phyloP scores from a whole-genome alignment of 2,113 vertebrate species.

The Corythoichthys intestinalis region DNA sequence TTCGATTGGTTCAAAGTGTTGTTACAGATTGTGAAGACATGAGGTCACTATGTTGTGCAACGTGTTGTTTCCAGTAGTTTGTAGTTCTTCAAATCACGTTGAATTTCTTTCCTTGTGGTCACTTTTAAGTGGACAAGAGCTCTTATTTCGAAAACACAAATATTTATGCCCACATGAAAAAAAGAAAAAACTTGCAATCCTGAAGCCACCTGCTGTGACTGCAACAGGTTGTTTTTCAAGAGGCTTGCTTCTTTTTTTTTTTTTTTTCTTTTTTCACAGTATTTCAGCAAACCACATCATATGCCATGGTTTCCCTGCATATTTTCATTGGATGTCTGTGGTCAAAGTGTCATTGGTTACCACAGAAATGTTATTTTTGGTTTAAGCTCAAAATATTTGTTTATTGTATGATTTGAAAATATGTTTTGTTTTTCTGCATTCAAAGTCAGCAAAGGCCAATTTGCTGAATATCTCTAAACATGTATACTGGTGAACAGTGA shows the following conservation, averaged over 20 bases:
- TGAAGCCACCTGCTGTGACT: not conserved
- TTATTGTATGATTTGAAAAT: not conserved
- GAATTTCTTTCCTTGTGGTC: not conserved
- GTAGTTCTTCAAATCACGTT: not conserved
- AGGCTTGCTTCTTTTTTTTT: not conserved
- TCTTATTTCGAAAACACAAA: slow-evolving; percentile 1
- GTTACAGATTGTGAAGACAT: not conserved
- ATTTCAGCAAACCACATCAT: not conserved
- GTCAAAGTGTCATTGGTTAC: not conserved
- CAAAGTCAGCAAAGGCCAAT: not conserved
- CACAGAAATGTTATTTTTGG: slow-evolving; percentile 4
- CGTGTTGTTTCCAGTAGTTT: not conserved
- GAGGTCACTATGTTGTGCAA: not conserved
- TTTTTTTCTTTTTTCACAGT: not conserved
- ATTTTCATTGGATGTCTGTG: slow-evolving; percentile 8
- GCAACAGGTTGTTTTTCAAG: not conserved
- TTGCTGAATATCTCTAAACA: not conserved
- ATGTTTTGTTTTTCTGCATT: not conserved
- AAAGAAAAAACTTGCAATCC: not conserved
- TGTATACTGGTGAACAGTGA: not conserved
- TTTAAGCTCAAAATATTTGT: slow-evolving; percentile 1
- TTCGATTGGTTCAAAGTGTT: not conserved
- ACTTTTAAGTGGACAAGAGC: not conserved
- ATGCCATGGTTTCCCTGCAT: slow-evolving; percentile 1
- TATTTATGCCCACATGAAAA: not conserved